A percentile compares a stretch with the other conserved stretches of the same genome.
Evolutionary conservation across 2,888 invertebrate genomes (phyloP).

Genomic region (Oligia latruncula): DNA sequence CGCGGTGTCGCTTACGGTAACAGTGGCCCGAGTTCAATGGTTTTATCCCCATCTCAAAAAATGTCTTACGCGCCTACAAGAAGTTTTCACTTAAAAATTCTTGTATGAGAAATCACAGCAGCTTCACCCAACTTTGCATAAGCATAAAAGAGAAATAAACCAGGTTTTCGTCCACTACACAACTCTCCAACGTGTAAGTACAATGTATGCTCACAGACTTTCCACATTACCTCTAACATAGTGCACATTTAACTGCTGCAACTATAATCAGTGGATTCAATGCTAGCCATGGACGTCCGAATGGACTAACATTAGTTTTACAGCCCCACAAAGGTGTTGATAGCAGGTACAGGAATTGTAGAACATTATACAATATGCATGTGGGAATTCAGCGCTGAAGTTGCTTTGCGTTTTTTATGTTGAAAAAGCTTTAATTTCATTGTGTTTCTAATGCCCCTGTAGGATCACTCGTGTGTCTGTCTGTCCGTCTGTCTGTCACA

Average conservation of each 20-base stretch:
- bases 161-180: constrained; percentile 2
- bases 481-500: too few relatives aligned
- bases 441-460: too few relatives aligned
- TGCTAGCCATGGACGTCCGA: constrained; percentile 50
- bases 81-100: too few relatives aligned
- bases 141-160: constrained; percentile 20
- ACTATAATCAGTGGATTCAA: constrained; percentile 59
- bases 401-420: neutral
- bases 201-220: constrained; percentile 44
- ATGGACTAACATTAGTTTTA: constrained; percentile 62
- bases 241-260: constrained; percentile 45
- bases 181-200: constrained; percentile 6
- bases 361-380: constrained; percentile 53
- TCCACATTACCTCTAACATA: constrained; percentile 49
- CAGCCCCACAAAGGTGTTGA: constrained; percentile 57
- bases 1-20: too few relatives aligned
- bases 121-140: neutral
- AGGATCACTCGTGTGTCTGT: too few relatives aligned
- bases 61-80: fast-evolving
- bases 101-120: neutral
- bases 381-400: constrained; percentile 30
- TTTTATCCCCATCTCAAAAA: too few relatives aligned
- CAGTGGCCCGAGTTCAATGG: too few relatives aligned
- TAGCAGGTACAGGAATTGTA: constrained; percentile 45
- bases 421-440: neutral